Evolutionary conservation across 1,140 invertebrate genomes (phyloP).

Genomic region (Aphelinus atriplicis): DNA sequence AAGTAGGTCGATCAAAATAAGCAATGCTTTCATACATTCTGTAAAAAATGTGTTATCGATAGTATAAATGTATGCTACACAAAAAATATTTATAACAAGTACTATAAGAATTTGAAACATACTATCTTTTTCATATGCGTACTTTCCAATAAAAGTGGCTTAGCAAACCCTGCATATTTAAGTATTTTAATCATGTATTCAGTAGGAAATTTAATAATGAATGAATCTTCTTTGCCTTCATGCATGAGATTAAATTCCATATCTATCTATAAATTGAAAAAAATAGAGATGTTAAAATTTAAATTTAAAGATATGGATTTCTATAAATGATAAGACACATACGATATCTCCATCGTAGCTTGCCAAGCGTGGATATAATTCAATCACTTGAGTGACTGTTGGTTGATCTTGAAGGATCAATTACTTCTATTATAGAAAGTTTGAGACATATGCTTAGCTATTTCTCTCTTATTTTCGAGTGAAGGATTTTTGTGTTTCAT

Average conservation of each 20-base stretch:
- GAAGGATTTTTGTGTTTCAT: background rate
- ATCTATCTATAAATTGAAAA: background rate
- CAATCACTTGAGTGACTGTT: constrained; percentile 3
- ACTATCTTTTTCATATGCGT: no score
- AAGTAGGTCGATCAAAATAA: background rate
- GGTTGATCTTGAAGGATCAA: constrained; percentile 26
- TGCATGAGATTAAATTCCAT: background rate
- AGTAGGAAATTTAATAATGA: background rate
- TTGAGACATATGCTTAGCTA: constrained; percentile 9
- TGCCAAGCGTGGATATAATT: constrained; percentile 25
- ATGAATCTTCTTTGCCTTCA: background rate
- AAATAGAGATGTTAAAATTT: background rate
- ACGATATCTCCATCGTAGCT: constrained; percentile 39
- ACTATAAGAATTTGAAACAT: no score
- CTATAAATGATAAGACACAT: background rate
- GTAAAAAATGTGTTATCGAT: background rate
- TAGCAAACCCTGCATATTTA: background rate
- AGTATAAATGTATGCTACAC: no score
- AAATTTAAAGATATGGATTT: background rate
- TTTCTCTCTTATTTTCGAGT: background rate
- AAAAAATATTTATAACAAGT: no score
- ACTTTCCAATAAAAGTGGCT: no score
- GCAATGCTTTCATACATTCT: background rate
- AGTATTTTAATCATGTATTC: background rate
- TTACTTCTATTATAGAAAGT: constrained; percentile 32